These are phyloP conservation scores for Lordiphosa collinella DNA, from an alignment of 1,140 invertebrate genomes.

Conservation along the genomic window DNA sequence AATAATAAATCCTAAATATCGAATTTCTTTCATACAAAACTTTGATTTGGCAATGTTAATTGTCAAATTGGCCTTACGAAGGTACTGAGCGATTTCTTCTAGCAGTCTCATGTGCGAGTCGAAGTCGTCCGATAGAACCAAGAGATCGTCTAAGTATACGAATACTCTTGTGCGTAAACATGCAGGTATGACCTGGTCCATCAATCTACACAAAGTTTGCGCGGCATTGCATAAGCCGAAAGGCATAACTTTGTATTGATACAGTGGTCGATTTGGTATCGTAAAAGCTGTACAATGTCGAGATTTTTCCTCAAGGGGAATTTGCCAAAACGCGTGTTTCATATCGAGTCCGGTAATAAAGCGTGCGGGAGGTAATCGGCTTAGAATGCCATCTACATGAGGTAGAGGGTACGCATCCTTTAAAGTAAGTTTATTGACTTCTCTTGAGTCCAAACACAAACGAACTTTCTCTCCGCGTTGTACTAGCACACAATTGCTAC, in stretches of 20 bases:
- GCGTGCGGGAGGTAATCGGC: conserved; percentile 33
- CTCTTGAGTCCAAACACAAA: conserved; percentile 31
- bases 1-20: background rate
- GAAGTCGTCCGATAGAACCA: no score
- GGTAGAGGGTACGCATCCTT: no score
- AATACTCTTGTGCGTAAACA: no score
- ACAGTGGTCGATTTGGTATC: conserved; percentile 1
- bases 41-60: no score
- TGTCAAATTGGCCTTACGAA: background rate
- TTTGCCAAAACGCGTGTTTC: conserved; percentile 67
- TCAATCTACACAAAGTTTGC: no score
- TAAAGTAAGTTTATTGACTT: conserved; percentile 15
- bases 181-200: no score
- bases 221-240: conserved; percentile 4
- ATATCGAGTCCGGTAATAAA: conserved; percentile 60
- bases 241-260: conserved; percentile 7
- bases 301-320: background rate
- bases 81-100: background rate
- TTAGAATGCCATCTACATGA: no score
- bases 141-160: no score
- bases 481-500: no score
- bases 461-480: conserved; percentile 13
- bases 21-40: background rate
- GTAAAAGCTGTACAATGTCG: background rate
- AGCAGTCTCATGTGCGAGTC: background rate